Conservation (phyloP, 1,140 invertebrate genomes). For the Eciton burchellii region DNA sequence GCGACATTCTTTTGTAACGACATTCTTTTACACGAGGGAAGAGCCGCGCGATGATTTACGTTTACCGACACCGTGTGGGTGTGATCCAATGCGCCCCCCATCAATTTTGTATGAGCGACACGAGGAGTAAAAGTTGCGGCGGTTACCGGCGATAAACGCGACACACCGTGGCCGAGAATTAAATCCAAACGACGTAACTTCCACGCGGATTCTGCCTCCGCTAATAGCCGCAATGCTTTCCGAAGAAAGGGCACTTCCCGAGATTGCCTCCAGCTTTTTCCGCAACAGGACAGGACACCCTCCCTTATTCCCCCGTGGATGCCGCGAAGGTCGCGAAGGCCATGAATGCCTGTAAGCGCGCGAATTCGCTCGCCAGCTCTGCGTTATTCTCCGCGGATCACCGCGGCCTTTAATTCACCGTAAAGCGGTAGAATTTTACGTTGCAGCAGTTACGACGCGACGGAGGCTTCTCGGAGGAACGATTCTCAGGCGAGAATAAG, state of each 20-base stretch:
- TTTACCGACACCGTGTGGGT: slow-evolving; percentile 28
- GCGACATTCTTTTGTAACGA: slow-evolving; percentile 20
- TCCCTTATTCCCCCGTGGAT: slow-evolving; percentile 31
- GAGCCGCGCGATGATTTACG: slow-evolving; percentile 49
- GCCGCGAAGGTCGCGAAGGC: slow-evolving; percentile 11
- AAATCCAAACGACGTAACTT: slow-evolving; percentile 60
- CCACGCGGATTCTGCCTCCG: slow-evolving; percentile 21
- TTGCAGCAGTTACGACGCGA: no score
- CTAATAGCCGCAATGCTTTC: slow-evolving; percentile 54
- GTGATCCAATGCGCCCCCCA: slow-evolving; percentile 11
- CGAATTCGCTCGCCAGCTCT: slow-evolving; percentile 37
- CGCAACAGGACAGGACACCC: slow-evolving; percentile 40
- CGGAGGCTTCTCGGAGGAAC: background rate
- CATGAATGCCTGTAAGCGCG: slow-evolving; percentile 42
- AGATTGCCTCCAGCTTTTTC: slow-evolving; percentile 51
- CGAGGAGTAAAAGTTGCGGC: slow-evolving; percentile 48
- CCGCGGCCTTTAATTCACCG: slow-evolving; percentile 19
- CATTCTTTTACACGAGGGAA: slow-evolving; percentile 42
- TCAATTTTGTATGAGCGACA: slow-evolving; percentile 53
- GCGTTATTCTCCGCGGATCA: slow-evolving; percentile 30
- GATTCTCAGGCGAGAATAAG: background rate
- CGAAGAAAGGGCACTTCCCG: slow-evolving; percentile 54
- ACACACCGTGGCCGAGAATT: slow-evolving; percentile 49
- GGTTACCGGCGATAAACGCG: slow-evolving; percentile 57
- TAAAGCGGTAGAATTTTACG: slow-evolving; percentile 12